phyloP scores from a whole-genome alignment of 2,888 invertebrate genomes.

The Laothoe populi region DNA sequence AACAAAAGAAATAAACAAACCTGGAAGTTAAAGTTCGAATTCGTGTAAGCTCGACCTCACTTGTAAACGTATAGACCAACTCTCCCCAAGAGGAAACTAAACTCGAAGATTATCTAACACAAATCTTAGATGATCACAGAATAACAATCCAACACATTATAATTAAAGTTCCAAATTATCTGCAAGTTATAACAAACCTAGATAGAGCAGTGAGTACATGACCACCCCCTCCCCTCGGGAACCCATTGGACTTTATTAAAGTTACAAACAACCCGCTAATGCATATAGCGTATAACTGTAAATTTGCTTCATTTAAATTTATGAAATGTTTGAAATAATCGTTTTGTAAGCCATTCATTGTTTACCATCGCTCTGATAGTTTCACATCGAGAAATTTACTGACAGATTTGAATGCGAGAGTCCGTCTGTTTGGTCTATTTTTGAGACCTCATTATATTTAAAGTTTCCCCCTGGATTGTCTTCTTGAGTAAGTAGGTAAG shows the following conservation, averaged over 20 bases:
- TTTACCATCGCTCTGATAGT: too few relatives aligned
- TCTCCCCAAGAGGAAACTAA: not conserved
- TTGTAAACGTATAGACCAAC: too few relatives aligned
- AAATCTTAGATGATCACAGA: not conserved
- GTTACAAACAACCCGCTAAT: not conserved
- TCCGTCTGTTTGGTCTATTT: too few relatives aligned
- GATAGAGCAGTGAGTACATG: not conserved
- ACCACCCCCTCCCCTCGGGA: conserved; percentile 1
- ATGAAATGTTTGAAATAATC: not conserved
- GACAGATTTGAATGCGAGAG: too few relatives aligned
- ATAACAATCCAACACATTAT: conserved; percentile 1
- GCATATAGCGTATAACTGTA: conserved; percentile 20
- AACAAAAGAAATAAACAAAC: too few relatives aligned
- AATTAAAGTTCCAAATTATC: conserved; percentile 5
- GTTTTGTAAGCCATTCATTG: not conserved
- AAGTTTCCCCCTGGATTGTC: too few relatives aligned
- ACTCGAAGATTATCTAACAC: not conserved
- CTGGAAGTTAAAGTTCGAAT: too few relatives aligned
- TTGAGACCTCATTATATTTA: too few relatives aligned
- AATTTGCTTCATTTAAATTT: not conserved
- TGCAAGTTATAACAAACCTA: conserved; percentile 11
- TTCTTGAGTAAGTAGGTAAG: too few relatives aligned
- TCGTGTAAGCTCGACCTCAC: too few relatives aligned
- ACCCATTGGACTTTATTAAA: conserved; percentile 23
- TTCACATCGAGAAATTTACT: too few relatives aligned